A percentile compares a stretch with the other conserved stretches of the same genome.
These are phyloP conservation scores for Callipepla californica DNA, from an alignment of 2,113 vertebrate species.

Conservation along the genomic window DNA sequence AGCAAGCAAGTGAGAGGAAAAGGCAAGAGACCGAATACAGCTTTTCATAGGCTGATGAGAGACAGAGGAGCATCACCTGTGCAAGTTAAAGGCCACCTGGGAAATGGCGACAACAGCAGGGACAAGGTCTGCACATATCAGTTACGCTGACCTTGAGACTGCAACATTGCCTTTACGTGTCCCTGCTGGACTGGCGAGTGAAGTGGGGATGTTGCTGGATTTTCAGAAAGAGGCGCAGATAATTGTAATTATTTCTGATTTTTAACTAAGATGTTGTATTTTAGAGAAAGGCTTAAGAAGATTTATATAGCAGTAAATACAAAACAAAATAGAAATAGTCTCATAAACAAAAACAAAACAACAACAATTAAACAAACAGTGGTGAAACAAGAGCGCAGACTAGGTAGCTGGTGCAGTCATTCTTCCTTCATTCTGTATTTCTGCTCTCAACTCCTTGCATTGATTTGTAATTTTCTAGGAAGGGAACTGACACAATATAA, in stretches of 20 bases:
- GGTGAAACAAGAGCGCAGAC: accelerated
- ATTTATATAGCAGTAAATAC: neutral
- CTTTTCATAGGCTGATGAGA: neutral
- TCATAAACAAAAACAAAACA: neutral
- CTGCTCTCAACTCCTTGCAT: neutral
- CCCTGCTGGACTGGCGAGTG: neutral
- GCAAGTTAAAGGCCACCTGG: neutral
- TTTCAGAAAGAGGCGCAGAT: neutral
- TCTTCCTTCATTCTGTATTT: neutral
- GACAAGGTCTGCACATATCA: neutral
- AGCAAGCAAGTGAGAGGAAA: neutral
- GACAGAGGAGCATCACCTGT: neutral
- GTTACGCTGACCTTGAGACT: neutral
- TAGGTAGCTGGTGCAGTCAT: neutral
- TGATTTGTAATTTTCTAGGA: neutral
- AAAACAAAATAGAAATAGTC: neutral
- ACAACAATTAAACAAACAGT: neutral
- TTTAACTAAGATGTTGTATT: neutral
- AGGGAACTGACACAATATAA: neutral
- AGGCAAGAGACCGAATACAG: neutral
- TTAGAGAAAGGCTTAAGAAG: neutral
- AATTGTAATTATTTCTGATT: neutral
- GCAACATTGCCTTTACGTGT: neutral
- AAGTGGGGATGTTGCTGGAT: neutral
- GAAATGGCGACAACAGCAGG: neutral